Conservation (phyloP, 30 jellyfish, hydroid and myxozoan genomes). For the Catostylus mosaicus region DNA sequence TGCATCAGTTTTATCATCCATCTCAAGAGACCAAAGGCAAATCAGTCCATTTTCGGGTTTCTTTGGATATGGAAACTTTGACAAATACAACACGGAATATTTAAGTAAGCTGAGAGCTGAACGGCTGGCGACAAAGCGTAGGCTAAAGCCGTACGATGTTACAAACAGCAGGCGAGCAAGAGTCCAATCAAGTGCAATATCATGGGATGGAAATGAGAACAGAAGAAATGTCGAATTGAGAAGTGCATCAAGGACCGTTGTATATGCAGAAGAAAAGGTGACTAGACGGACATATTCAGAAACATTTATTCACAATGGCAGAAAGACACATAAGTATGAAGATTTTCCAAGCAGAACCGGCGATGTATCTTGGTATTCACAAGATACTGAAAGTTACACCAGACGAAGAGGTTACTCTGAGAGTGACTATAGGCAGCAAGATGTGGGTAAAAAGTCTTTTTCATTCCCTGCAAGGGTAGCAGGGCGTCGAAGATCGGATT, state of each 20-base stretch:
- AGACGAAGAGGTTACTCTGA: constrained; percentile 20
- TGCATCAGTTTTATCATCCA: constrained; percentile 37
- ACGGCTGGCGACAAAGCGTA: constrained; percentile 42
- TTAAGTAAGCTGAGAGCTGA: constrained; percentile 62
- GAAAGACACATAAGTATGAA: constrained; percentile 1
- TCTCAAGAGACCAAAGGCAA: constrained; percentile 51
- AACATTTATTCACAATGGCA: background rate
- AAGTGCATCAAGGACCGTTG: background rate
- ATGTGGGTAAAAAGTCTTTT: background rate
- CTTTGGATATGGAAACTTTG: constrained; percentile 58
- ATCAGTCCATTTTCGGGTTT: constrained; percentile 42
- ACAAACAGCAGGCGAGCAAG: constrained; percentile 22
- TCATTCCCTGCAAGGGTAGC: background rate
- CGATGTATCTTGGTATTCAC: background rate
- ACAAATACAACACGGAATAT: constrained; percentile 56
- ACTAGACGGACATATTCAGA: constrained; percentile 61
- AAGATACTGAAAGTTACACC: background rate
- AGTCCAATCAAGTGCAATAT: background rate
- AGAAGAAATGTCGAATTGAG: background rate
- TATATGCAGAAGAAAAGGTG: constrained; percentile 38
- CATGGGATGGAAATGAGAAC: background rate
- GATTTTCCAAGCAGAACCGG: background rate
- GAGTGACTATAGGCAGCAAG: background rate
- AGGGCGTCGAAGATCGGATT: constrained; percentile 16
- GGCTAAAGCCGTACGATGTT: constrained; percentile 59